Evolutionary conservation across 2,113 vertebrate genomes (phyloP), one percentile per base, ranked within the genome.

Genomic region (Dicentrarchus labrax): DNA sequence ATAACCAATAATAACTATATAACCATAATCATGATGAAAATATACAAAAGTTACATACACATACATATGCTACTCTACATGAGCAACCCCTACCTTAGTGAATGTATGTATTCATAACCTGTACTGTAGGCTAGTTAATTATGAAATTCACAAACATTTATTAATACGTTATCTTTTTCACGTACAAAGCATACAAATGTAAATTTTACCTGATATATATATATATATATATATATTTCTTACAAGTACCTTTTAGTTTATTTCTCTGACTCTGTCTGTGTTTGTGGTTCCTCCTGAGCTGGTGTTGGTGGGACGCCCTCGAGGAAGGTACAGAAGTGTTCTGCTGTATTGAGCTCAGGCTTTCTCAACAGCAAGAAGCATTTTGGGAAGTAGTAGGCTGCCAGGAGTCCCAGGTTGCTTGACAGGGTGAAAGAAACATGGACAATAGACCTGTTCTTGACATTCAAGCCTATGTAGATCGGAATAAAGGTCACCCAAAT

Each of bases 401-500:
- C 92, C 72, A 97, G 0, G 21, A 98, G 86, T 0, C 95, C 96
- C 8, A 96, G 67, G 2, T 84, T 91, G 45, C 95, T 96, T n/a
- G 87, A 2, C 41, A 98, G 50, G 50, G 85, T 68, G 72, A 96
- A 87, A 13, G 36, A 76, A 0, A 94, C 67, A n/a, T 97, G 94
- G 61, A 94, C 94, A 1, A 96, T 19, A 0, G 95, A 93, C 0
- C 89, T 82, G 0, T 56, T n/a, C 48, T 88, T 94, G 15, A 77
- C 41, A 30, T 2, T 5, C 36, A 96, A 76, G 0, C 93, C 95
- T 12, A 95, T 90, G 0, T 97, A 96, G 51, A 95, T 53, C 0
- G 96, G 96, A 4, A 98, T 53, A 8, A 97, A 98, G 78, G 94
- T 93, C 70, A 98, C 93, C 96, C 96, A 97, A 78, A 85, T 60